phyloP scores from a whole-genome alignment of 2,888 invertebrate genomes.

The Cheilosia vulpina region DNA sequence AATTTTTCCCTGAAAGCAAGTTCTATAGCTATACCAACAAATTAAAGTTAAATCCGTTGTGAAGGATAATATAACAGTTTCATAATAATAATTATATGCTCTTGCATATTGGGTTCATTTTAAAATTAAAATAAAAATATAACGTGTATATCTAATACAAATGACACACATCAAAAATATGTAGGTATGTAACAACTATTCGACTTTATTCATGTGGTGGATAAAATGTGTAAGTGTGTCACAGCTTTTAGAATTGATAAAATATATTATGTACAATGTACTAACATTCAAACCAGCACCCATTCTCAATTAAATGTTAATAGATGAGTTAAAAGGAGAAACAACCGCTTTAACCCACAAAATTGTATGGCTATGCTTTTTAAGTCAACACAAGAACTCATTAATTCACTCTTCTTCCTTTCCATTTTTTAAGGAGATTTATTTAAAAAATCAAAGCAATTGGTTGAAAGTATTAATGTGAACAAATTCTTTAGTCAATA shows the following conservation, averaged over 20 bases:
- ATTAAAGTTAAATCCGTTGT: no score
- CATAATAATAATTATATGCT: neutral
- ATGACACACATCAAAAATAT: neutral
- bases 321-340: conserved; percentile 1
- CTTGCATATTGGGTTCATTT: neutral
- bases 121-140: no score
- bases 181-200: no score
- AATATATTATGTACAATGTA: conserved; percentile 16
- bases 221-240: conserved; percentile 35
- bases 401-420: neutral
- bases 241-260: neutral
- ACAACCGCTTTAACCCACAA: neutral
- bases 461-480: no score
- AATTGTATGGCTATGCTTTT: neutral
- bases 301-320: neutral
- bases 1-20: conserved; percentile 63
- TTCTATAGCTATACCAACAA: neutral
- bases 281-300: neutral
- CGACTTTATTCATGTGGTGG: conserved; percentile 55
- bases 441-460: neutral
- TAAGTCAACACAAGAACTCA: neutral
- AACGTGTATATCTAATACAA: neutral
- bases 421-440: neutral
- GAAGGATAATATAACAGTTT: neutral
- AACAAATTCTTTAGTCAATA: no score